A percentile compares a stretch with the other conserved stretches of the same genome.
These are phyloP conservation scores for Laterallus jamaicensis DNA, from an alignment of 2,113 vertebrate species.

Conservation along the genomic window DNA sequence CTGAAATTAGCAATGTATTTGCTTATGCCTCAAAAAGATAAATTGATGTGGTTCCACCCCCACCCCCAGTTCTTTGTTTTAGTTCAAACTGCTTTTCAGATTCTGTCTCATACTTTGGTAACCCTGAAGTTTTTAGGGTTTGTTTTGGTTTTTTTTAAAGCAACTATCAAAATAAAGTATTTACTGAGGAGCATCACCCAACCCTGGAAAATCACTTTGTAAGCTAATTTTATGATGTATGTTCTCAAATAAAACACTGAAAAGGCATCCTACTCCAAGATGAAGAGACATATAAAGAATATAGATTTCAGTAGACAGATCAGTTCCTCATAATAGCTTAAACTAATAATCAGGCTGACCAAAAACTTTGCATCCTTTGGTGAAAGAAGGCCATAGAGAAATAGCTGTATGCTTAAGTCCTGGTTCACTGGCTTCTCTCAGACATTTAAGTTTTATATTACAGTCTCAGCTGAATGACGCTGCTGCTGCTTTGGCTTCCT, in stretches of 20 bases:
- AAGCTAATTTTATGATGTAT: background rate
- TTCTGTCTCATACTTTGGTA: background rate
- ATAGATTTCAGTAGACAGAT: background rate
- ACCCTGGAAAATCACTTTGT: background rate
- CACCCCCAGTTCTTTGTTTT: background rate
- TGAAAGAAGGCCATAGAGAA: background rate
- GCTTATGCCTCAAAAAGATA: background rate
- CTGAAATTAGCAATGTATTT: slow-evolving; percentile 3
- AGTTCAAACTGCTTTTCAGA: background rate
- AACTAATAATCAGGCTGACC: slow-evolving; percentile 22
- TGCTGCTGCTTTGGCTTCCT: background rate
- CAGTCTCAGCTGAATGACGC: background rate
- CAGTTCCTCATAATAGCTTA: background rate
- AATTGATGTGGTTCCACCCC: background rate
- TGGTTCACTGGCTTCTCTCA: background rate
- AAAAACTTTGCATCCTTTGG: background rate
- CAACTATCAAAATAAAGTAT: background rate
- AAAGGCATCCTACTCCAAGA: background rate
- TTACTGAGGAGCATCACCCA: background rate
- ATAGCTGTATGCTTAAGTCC: background rate
- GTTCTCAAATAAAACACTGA: background rate
- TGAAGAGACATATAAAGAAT: background rate
- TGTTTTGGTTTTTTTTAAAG: background rate
- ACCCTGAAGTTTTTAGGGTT: background rate
- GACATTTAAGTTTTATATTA: background rate